Evolutionary conservation across 92 coral and sea anemone species (phyloP).

Genomic region (Zoanthus gigantus): DNA sequence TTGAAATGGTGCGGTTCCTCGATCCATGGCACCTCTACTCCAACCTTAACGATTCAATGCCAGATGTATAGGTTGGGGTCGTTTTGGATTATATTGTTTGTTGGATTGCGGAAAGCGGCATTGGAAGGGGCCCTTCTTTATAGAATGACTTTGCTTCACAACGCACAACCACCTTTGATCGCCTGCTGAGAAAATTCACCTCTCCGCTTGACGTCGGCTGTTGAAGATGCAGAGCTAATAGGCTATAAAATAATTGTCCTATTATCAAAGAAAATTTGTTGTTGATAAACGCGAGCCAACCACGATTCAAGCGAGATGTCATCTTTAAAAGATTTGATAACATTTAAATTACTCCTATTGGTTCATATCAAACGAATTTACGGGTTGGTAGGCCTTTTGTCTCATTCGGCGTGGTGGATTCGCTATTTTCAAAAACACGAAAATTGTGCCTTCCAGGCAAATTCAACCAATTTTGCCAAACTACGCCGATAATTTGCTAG

Average conservation of each 20-base stretch:
- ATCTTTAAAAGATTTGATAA: conserved; percentile 96
- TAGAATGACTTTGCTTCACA: conserved; percentile 44
- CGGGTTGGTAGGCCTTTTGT: conserved; percentile 97
- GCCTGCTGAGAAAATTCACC: conserved; percentile 98
- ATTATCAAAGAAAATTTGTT: conserved; percentile 99
- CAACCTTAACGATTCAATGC: neutral
- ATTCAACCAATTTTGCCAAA: conserved; percentile 64
- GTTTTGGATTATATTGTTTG: conserved; percentile 13
- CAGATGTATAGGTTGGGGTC: neutral
- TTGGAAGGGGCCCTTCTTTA: conserved; percentile 23
- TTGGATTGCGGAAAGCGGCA: conserved; percentile 27
- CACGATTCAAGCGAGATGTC: conserved; percentile 91
- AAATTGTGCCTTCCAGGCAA: conserved; percentile 70
- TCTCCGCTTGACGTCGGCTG: conserved; percentile 96
- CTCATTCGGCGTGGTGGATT: conserved; percentile 94
- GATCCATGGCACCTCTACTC: conserved; percentile 14
- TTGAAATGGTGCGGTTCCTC: conserved; percentile 17
- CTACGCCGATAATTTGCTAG: conserved; percentile 58
- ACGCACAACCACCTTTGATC: conserved; percentile 46
- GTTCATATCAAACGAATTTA: conserved; percentile 95
- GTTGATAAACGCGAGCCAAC: conserved; percentile 99
- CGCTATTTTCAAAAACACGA: conserved; percentile 81
- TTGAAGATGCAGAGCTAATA: conserved; percentile 98
- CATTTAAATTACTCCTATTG: conserved; percentile 98
- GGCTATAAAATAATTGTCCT: conserved; percentile 99